phyloP scores from a whole-genome alignment of 2,888 invertebrate species.

The Branchellion lobata region DNA sequence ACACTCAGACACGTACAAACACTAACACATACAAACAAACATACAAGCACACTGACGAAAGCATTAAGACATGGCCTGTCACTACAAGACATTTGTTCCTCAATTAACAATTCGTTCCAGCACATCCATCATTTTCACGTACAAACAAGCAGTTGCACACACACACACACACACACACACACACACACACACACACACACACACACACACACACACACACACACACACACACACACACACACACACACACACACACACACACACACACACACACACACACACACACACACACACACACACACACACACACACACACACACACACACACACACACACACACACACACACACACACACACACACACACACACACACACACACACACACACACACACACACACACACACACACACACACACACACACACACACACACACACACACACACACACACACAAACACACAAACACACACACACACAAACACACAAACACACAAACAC shows the following conservation, averaged over 20 bases:
- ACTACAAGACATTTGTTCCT: too few relatives aligned
- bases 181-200: constrained; percentile 25
- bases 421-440: constrained; percentile 30
- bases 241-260: constrained; percentile 19
- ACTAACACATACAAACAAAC: neutral
- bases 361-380: constrained; percentile 33
- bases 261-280: constrained; percentile 3
- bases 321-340: constrained; percentile 30
- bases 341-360: constrained; percentile 20
- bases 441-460: constrained; percentile 26
- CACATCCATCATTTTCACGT: too few relatives aligned
- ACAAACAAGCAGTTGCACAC: neutral
- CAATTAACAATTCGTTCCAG: neutral
- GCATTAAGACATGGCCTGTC: neutral
- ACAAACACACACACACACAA: constrained; percentile 22
- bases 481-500: constrained; percentile 22
- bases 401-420: constrained; percentile 30
- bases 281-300: constrained; percentile 17
- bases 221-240: constrained; percentile 22
- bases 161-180: constrained; percentile 22
- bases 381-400: constrained; percentile 30
- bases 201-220: constrained; percentile 25
- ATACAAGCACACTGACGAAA: constrained; percentile 1
- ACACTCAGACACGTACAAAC: neutral
- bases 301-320: constrained; percentile 25